Evolutionary conservation across 1,140 invertebrate genomes (phyloP).

Genomic region (Sipha flava): DNA sequence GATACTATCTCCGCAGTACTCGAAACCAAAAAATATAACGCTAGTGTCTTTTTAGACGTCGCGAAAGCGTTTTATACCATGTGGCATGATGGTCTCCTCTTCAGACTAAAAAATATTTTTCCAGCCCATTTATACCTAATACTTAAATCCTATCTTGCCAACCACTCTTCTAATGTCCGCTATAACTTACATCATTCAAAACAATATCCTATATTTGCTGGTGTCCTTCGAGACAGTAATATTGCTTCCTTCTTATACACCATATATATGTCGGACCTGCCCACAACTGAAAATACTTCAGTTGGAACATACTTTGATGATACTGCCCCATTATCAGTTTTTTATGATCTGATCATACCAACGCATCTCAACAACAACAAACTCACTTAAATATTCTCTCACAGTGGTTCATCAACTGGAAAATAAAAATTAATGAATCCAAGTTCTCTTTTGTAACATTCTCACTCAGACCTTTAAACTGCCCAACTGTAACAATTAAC

Average conservation of each 20-base stretch:
- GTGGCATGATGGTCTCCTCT: no score
- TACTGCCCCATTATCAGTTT: background rate
- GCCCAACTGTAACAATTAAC: background rate
- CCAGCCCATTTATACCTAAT: no score
- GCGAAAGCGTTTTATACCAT: conserved; percentile 34
- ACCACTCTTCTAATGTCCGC: no score
- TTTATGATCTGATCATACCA: background rate
- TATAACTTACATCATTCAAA: conserved; percentile 35
- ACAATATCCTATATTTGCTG: background rate
- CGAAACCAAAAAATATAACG: conserved; percentile 6
- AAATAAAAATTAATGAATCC: no score
- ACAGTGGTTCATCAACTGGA: no score
- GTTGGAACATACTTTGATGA: background rate
- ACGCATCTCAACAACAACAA: background rate
- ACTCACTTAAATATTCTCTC: background rate
- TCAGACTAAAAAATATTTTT: no score
- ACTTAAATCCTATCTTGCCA: no score
- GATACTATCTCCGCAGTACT: conserved; percentile 30
- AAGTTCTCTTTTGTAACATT: no score
- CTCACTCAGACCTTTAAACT: background rate
- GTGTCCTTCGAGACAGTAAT: background rate
- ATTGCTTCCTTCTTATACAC: background rate
- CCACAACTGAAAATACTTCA: background rate
- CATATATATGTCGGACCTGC: background rate
- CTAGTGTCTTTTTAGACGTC: conserved; percentile 37